Conservation (phyloP, 1,140 invertebrate species). For the Protaetia brevitarsis region DNA sequence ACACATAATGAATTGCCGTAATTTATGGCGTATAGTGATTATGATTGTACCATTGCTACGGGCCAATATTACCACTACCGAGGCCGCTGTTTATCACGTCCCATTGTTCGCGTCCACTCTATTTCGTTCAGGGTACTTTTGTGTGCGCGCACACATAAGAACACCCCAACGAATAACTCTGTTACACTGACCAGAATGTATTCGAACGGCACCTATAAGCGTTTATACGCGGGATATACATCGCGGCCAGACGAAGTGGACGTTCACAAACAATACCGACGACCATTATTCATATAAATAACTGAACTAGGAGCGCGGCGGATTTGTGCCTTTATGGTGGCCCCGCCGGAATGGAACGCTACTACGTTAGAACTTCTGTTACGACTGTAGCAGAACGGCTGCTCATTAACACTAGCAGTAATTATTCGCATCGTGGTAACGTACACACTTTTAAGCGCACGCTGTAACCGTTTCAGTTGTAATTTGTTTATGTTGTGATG, state of each 20-base stretch:
- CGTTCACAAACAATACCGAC: background rate
- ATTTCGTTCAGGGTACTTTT: background rate
- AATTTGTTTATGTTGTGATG: background rate
- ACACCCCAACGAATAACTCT: background rate
- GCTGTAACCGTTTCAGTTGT: background rate
- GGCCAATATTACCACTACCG: constrained; percentile 11
- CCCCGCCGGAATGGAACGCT: background rate
- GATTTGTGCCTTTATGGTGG: constrained; percentile 10
- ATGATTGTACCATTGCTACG: background rate
- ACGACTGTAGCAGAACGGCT: background rate
- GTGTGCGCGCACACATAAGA: background rate
- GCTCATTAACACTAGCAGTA: constrained; percentile 2
- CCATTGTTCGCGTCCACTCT: background rate
- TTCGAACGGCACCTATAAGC: background rate
- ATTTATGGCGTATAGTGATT: constrained; percentile 14
- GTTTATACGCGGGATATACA: background rate
- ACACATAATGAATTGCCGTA: background rate
- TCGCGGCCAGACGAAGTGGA: background rate
- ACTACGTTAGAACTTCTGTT: background rate
- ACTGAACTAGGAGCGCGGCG: background rate
- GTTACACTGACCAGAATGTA: background rate
- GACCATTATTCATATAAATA: constrained; percentile 12
- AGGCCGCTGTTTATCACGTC: constrained; percentile 8
- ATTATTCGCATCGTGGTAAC: background rate
- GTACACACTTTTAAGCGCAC: background rate